These are phyloP conservation scores for Spea bombifrons DNA, from an alignment of 2,113 vertebrate species.

Conservation along the genomic window DNA sequence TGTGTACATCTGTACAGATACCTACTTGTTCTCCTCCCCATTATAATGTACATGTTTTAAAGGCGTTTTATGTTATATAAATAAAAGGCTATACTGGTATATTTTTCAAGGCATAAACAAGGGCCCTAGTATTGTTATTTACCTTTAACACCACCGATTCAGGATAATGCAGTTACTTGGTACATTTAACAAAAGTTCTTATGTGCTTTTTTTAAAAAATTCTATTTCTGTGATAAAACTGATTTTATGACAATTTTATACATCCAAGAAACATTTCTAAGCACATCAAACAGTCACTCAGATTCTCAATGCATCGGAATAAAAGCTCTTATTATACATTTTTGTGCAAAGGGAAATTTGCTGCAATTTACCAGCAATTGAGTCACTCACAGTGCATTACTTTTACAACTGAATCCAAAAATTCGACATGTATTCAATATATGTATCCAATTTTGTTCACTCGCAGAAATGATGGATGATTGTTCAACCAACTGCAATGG, in stretches of 20 bases:
- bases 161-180: background rate
- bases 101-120: too few species aligned
- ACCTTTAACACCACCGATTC: too few species aligned
- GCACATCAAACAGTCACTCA: slow-evolving; percentile 21
- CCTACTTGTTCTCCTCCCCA: too few species aligned
- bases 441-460: slow-evolving; percentile 51
- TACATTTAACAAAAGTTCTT: slow-evolving; percentile 3
- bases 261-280: slow-evolving; percentile 8
- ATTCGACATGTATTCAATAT: slow-evolving; percentile 30
- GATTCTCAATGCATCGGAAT: slow-evolving; percentile 14
- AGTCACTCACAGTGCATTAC: slow-evolving; percentile 33
- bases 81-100: too few species aligned
- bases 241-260: slow-evolving; percentile 38
- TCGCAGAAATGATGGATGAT: slow-evolving; percentile 89
- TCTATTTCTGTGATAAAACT: slow-evolving; percentile 23
- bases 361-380: slow-evolving; percentile 33
- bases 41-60: too few species aligned
- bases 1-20: too few species aligned
- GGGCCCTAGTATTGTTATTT: too few species aligned
- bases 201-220: background rate
- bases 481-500: slow-evolving; percentile 94
- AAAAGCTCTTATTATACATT: slow-evolving; percentile 35
- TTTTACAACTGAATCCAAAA: slow-evolving; percentile 34
- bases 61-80: too few species aligned
- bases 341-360: slow-evolving; percentile 27